Evolutionary conservation across 2,797 vertebrate genomes (phyloP), one percentile per base, ranked within the genome.

Genomic region (Rhyacichthys aspro): DNA sequence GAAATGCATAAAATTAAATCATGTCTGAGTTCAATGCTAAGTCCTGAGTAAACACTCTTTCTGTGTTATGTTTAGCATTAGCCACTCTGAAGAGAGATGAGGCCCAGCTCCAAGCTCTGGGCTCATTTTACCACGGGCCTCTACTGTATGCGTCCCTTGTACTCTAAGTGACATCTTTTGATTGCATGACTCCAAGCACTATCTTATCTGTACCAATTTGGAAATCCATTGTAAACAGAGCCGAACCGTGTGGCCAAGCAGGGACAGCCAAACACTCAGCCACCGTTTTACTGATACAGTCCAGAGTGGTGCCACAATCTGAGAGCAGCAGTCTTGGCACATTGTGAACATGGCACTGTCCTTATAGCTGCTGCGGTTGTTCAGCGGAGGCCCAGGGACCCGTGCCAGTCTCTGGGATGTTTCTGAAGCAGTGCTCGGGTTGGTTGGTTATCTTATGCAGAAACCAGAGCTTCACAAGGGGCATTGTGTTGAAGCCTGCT

Each of bases 141-240:
- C 67, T 17, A 33, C 47, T 59, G 54, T 56, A 16, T 34, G 28
- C 23, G 9, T 47, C 39, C 47, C 50, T 63, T 54, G n/a, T 34
- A 47, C 45, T 7, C 10, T 8, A 37, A 41, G 49, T 63, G 72
- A 79, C 83, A 81, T 82, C 57, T 58, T 83, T 78, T 78, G 62
- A 82, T 82, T 82, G 60, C 66, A 64, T 36, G 58, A 67, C 45
- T 66, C 66, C 71, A 56, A 71, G 49, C 34, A 19, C 52, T 54
- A 52, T 72, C 73, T 79, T 83, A 82, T 85, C 82, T 48, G 52
- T 47, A 66, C 55, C 58, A 48, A 74, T 74, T 85, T 77, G 62
- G 56, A 85, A 63, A 74, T 54, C 32, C 63, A 64, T 60, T 43
- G 48, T 33, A 50, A 68, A 67, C 65, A 7, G 36, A 73, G 48